Evolutionary conservation across 2,888 invertebrate genomes (phyloP), one percentile per base, ranked within the genome.

Genomic region (Plagiodera versicolora): DNA sequence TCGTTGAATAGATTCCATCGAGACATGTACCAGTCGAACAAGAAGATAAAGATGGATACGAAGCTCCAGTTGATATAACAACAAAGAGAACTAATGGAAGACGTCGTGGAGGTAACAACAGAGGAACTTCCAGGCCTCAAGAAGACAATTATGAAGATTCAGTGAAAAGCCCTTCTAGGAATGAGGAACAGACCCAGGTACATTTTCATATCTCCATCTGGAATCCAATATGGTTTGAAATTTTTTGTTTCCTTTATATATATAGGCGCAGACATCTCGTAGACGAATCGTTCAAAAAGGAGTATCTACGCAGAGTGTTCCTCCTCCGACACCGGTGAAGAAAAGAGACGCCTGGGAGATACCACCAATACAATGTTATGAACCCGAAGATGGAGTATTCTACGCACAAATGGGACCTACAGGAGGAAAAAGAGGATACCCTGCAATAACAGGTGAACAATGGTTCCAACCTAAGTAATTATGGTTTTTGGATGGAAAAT

Each of bases 321-420:
- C 56, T 16, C 24, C 49, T 9, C 35, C 50, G 4, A 85, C 85
- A 62, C 86, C 89, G 0, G 85, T 83, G 0, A 80, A 85, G 0
- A 84, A 82, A 55, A 81, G 77, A 11, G 82, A 83, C 6, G 87
- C 91, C 1, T 95, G 95, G 95, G 88, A 88, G 59, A 94, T 95
- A 74, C 95, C 95, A 5, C 87, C 92, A 11, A 93, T 95, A 69
- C 88, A 91, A 77, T 95, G 95, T 78, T 75, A 92, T 76, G 94
- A 95, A 78, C 95, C 95, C 0, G 92, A 92, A 45, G 94, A 95
- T 76, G 92, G 94, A 11, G 92, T 94, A 2, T 91, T 93, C 80
- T 94, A 94, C 79, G 94, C 94, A 1, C 95, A 95, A 81, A 91
- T 95, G 89, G 95, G 95, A 5, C 95, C 95, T 16, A 94, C 94